These are phyloP conservation scores for Neogobius melanostomus DNA, from an alignment of 2,113 vertebrate species.

Conservation along the genomic window DNA sequence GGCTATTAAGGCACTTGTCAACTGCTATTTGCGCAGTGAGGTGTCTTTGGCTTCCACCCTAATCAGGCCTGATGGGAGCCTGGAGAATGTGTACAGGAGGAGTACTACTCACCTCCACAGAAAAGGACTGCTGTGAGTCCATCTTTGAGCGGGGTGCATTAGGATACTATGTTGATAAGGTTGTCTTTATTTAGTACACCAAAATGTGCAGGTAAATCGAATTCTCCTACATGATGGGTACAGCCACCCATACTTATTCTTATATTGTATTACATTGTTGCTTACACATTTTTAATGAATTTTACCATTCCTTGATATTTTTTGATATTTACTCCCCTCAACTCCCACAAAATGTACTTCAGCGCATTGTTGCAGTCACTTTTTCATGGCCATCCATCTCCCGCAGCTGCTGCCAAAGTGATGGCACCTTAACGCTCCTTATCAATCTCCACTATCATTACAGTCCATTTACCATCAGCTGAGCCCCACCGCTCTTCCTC, in stretches of 20 bases:
- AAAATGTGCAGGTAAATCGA: no score
- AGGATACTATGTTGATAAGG: no score
- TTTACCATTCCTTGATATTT: not conserved
- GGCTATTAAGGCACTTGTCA: slow-evolving; percentile 65
- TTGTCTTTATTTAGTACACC: no score
- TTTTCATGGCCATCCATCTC: not conserved
- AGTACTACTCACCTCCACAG: slow-evolving; percentile 37
- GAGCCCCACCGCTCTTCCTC: not conserved
- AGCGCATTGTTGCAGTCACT: slow-evolving; percentile 14
- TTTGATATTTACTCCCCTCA: not conserved
- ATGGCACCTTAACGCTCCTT: slow-evolving; percentile 26
- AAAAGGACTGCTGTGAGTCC: slow-evolving; percentile 46
- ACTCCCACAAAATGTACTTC: not conserved
- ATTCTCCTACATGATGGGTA: no score
- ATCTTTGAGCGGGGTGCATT: no score
- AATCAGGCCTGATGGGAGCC: slow-evolving; percentile 56
- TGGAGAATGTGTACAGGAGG: slow-evolving; percentile 26
- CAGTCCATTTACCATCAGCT: slow-evolving; percentile 6
- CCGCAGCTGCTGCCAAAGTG: slow-evolving; percentile 16
- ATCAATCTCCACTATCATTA: slow-evolving; percentile 28
- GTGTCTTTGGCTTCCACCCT: slow-evolving; percentile 56
- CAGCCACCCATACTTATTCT: no score
- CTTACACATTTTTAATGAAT: no score
- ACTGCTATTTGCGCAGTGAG: slow-evolving; percentile 56
- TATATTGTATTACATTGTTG: no score